Percentiles rank a stretch among this genome's conserved stretches.
Conservation (phyloP, 1,140 invertebrate species). For the Drosophila oshimai region DNA sequence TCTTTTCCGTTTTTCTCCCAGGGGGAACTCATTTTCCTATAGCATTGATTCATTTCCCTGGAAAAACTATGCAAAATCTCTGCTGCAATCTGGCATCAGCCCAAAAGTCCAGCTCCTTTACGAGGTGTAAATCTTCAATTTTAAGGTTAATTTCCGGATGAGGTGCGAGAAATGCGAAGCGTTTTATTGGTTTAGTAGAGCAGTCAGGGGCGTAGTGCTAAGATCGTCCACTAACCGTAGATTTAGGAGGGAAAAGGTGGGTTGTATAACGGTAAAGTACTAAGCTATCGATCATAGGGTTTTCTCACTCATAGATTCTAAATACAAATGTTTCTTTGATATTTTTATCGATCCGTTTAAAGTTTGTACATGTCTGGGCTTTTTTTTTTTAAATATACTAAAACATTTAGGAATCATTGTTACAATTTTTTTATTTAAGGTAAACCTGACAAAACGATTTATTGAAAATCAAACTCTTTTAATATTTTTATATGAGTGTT, state of each 20-base stretch:
- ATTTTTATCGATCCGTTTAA: too few relatives aligned
- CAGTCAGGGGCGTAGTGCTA: slow-evolving; percentile 31
- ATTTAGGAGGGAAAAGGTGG: neutral
- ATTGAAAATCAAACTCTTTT: too few relatives aligned
- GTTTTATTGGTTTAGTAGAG: slow-evolving; percentile 69
- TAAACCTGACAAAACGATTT: too few relatives aligned
- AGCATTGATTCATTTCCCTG: slow-evolving; percentile 34
- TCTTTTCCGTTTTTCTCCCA: slow-evolving; percentile 1
- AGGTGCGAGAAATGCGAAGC: slow-evolving; percentile 48
- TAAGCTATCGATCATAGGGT: too few relatives aligned
- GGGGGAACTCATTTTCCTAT: slow-evolving; percentile 28
- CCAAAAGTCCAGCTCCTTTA: neutral
- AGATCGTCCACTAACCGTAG: neutral
- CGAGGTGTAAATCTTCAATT: slow-evolving; percentile 66
- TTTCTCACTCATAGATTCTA: too few relatives aligned
- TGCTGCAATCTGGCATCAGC: slow-evolving; percentile 38
- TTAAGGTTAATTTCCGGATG: slow-evolving; percentile 54
- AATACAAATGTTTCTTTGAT: too few relatives aligned
- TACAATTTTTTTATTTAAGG: too few relatives aligned
- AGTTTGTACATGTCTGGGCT: too few relatives aligned
- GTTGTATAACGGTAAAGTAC: neutral
- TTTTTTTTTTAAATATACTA: too few relatives aligned
- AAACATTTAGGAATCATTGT: too few relatives aligned
- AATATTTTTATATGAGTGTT: too few relatives aligned
- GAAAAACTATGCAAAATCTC: slow-evolving; percentile 36